Base-by-base conservation (phyloP, 2,888 invertebrate species). In the Tenthredo scrophulariae region DNA sequence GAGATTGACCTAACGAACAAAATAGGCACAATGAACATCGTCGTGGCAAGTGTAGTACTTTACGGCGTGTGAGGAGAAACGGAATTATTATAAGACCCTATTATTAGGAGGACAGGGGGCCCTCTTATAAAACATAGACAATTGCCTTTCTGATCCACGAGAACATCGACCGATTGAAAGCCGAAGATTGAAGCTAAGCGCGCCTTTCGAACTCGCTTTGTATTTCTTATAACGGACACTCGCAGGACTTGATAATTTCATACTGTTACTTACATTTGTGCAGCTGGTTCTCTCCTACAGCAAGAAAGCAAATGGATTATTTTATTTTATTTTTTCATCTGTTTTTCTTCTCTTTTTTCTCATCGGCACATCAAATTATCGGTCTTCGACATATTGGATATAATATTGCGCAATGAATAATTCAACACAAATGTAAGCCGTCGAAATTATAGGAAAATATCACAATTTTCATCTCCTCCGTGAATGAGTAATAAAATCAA, bases 131-230 rank as follows among this genome's bases (percentile, higher is more conserved):
- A 79, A 62, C 62, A 80, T 43, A 80, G 80, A 80, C 65, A 80
- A 80, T 80, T 80, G 65, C 80, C 54, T 77, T 54, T 50, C 54
- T 37, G 54, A 54, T 0, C 77, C 33, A 77, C 26, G 77, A 77
- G 77, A 77, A 77, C 54, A 54, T 77, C 77, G 77, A 18, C 29
- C 65, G 80, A 80, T 80, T 80, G 80, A 80, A 80, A 80, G 62
- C 62, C 43, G 37, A 62, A 62, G 62, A 62, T 40, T 80, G 80
- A 80, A 62, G 40, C 26, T 7, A 74, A 40, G 22, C 40, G 74
- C 77, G 77, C 77, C 77, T 54, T 54, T 77, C 77, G 50, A 77
- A 77, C 77, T 74, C 33, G 50, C n/a, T 77, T 77, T 77, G 77
- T 77, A 40, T 54, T 77, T 77, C 77, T 77, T 54, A 54, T 54